Conservation (phyloP, 2,113 vertebrate species). For the Neopipo cinnamomea region DNA sequence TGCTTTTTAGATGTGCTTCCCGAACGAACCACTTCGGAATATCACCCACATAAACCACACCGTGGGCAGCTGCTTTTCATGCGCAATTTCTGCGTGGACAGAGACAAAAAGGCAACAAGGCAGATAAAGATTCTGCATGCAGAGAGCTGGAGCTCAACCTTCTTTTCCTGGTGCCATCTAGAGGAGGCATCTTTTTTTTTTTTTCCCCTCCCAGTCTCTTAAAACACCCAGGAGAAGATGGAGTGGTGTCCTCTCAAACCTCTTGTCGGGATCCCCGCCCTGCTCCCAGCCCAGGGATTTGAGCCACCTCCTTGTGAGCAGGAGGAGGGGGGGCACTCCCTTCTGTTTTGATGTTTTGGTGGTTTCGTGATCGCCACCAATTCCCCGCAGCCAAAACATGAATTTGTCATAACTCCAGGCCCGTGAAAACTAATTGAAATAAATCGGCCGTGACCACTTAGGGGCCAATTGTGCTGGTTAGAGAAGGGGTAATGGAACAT, state of each 20-base stretch:
- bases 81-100: accelerated
- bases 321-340: slow-evolving; percentile 11
- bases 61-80: neutral
- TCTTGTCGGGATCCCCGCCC: neutral
- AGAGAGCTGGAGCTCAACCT: neutral
- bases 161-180: neutral
- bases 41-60: neutral
- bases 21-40: neutral
- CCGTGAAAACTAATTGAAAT: slow-evolving; percentile 78
- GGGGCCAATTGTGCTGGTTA: slow-evolving; percentile 64
- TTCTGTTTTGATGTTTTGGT: slow-evolving; percentile 81
- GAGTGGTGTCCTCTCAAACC: neutral
- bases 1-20: neutral
- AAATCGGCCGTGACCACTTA: slow-evolving; percentile 79
- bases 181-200: neutral
- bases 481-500: slow-evolving; percentile 63
- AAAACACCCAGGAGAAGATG: neutral
- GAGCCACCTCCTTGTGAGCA: slow-evolving; percentile 42
- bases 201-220: neutral
- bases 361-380: slow-evolving; percentile 76
- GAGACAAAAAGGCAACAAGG: neutral
- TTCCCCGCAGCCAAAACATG: slow-evolving; percentile 83
- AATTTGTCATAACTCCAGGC: slow-evolving; percentile 79
- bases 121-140: neutral
- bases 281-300: slow-evolving; percentile 56